phyloP scores from a whole-genome alignment of 2,113 vertebrate species.

The Heterocephalus glaber region DNA sequence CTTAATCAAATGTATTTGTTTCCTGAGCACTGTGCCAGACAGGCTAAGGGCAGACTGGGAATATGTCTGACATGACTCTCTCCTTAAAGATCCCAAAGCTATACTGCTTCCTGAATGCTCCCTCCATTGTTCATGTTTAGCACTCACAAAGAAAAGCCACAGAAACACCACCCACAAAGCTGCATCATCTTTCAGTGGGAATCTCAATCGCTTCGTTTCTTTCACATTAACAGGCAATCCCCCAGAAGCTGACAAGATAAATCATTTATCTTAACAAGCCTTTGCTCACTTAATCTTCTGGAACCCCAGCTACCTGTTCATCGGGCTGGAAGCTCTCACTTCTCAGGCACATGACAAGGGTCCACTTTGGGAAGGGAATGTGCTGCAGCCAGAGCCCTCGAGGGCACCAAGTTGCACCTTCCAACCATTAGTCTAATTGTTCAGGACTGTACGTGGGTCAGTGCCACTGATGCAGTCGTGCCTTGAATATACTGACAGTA shows the following conservation, averaged over 20 bases:
- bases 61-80: rapidly evolving
- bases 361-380: not conserved
- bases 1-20: not conserved
- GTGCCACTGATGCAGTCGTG: not conserved
- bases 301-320: not conserved
- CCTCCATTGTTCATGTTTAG: not conserved
- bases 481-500: not conserved
- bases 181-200: not conserved
- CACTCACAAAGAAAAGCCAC: not conserved
- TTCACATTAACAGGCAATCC: not conserved
- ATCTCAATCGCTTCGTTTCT: not conserved
- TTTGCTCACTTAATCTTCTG: not conserved
- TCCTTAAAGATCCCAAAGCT: not conserved
- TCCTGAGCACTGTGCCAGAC: not conserved
- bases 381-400: not conserved
- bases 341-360: not conserved
- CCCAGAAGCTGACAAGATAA: not conserved
- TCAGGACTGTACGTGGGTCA: not conserved
- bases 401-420: not conserved
- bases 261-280: not conserved
- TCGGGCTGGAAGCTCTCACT: not conserved
- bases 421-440: not conserved
- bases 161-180: not conserved
- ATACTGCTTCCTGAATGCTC: not conserved
- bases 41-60: not conserved